Base-by-base conservation (phyloP, 2,797 vertebrate genomes). In the Anguilla pacifica region DNA sequence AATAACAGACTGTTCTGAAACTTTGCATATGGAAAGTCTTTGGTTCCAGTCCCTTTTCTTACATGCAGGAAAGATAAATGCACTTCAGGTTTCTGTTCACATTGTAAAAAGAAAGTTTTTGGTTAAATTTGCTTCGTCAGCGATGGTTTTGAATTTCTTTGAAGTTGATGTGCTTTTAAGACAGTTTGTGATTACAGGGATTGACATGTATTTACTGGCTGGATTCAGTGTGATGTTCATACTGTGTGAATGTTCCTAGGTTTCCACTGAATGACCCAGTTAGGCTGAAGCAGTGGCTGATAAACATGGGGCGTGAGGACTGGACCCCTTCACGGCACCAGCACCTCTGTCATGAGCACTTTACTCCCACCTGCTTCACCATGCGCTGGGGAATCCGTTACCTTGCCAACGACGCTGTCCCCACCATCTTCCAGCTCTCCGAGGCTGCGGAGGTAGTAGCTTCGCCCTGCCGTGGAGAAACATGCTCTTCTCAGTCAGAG, bases 261-360 rank as follows among this genome's bases (percentile, higher is more conserved):
- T 97, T 97, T 88, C 97, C 97, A 0, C 93, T 96, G 0, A 96
- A 96, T 81, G 96, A 96, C 46, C 92, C 94, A 0, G 90, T 83
- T 1, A 93, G 96, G 64, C 95, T 97, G 72, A 93, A 93, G 88
- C 94, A 93, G 91, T 97, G 96, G 97, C 93, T 97, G 70, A 90
- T 55, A 4, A 96, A 95, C 91, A 96, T 96, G 95, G 94, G 95
- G 0, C 90, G 92, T 0, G 95, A 96, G 86, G 93, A 93, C 89
- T 97, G 96, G 96, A 91, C 92, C 25, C 96, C 96, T 0, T 95
- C 95, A n/a, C 93, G 94, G 43, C 95, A 96, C 88, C 96, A 97
- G 88, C 96, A 96, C 25, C 91, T 97, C 28, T 96, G 96, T 92
- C 95, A 96, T 0, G 92, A 96, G 39, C 96, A 97, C 83, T 97